Conservation (phyloP, 2,113 vertebrate genomes). For the Hippocampus abdominalis region DNA sequence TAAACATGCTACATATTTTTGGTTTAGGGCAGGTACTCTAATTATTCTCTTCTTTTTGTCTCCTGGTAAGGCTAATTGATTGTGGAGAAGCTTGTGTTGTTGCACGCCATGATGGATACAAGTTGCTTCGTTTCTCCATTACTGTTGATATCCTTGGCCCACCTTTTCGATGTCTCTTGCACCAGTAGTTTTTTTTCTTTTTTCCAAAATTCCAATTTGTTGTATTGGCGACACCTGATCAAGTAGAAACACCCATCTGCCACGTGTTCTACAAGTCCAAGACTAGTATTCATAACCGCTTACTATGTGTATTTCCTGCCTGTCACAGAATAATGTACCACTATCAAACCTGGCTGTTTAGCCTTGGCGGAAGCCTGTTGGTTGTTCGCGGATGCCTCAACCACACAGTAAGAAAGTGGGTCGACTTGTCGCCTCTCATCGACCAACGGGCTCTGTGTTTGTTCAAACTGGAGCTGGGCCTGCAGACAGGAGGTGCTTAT, state of each 20-base stretch:
- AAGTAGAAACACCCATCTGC: too few relatives aligned
- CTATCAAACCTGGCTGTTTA: neutral
- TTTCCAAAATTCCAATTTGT: too few relatives aligned
- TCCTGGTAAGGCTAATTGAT: neutral
- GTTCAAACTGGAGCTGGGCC: neutral
- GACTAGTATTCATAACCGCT: neutral
- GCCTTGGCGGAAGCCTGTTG: neutral
- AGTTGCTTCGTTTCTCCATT: too few relatives aligned
- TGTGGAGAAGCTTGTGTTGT: neutral
- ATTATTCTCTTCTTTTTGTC: neutral
- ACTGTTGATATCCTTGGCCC: too few relatives aligned
- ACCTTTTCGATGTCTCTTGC: too few relatives aligned
- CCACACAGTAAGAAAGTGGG: conserved; percentile 5
- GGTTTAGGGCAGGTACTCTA: too few relatives aligned
- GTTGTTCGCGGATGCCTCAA: neutral
- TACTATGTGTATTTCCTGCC: neutral
- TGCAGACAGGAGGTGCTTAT: neutral
- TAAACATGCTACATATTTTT: neutral
- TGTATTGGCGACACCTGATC: too few relatives aligned
- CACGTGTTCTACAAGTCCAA: too few relatives aligned
- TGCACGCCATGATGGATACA: neutral
- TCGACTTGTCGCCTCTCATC: conserved; percentile 10
- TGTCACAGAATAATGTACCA: neutral
- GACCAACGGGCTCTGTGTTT: neutral
- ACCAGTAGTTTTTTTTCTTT: too few relatives aligned